Evolutionary conservation across 2,113 vertebrate species (phyloP), one percentile per base, ranked within the genome.

Genomic region (Lamprologus callipterus): DNA sequence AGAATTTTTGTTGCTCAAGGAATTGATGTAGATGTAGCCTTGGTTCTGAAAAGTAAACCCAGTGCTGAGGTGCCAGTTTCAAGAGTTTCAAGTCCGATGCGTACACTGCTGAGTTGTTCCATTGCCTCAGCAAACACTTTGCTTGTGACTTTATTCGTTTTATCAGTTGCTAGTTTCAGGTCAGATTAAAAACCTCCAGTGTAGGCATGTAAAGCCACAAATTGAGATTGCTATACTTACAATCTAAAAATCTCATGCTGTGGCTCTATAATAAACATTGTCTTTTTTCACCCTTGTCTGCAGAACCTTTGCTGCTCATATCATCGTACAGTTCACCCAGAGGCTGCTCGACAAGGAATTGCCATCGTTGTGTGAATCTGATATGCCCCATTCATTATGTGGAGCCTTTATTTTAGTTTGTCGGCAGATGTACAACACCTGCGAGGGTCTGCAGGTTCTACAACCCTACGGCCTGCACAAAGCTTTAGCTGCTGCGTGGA

Each of bases 361-460:
- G 92, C 91, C 94, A 23, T 75, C 90, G 4, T 95, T 96, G 68
- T 89, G 94, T 54, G 96, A 96, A 87, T 95, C 93, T 0, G 94
- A 97, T 68, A 28, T 93, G 51, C 88, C 95, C 19, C 92, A 94
- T 12, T 19, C 93, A 4, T 87, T 98, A 81, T 98, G 97, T 91
- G 98, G 97, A 87, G 97, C 98, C 85, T 99, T 99, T 87, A 95
- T 99, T 95, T 98, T 98, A 63, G 95, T 98, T 3, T 99, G 99
- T 87, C 95, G 96, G 75, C 98, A 99, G 92, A 98, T 99, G 53
- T 99, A 98, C 93, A 96, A 97, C 94, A 98, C 98, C 35, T 98
- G 97, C 42, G 97, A 99, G 94, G 99, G 99, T 26, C 93, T 99
- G 14, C 97, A 98, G 86, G 88, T 96, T 31, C 89, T 99, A 45